Evolutionary conservation across 1,140 invertebrate genomes (phyloP), one percentile per base, ranked within the genome.

Genomic region (Pogonus chalceus): DNA sequence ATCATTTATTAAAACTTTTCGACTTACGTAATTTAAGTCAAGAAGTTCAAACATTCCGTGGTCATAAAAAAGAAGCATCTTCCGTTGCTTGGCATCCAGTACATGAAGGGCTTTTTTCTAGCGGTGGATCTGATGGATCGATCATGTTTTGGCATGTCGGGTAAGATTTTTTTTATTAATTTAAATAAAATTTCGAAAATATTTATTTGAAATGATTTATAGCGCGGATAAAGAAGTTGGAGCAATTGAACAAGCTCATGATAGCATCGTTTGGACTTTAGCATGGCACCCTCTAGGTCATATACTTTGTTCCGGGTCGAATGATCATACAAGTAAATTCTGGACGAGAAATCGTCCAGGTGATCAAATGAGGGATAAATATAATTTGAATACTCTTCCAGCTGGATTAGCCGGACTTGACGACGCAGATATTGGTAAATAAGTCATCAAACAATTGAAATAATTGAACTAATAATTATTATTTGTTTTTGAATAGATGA

Each of bases 221-320:
- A 93, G 92, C 2, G 91, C 90, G 58, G 94, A 98, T 64, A 96
- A 98, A 73, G 96, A 99, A 79, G 89, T 99, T 23, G 96, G 96
- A 2, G 85, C 88, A 21, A 96, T 99, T 65, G 96, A 99, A 73
- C 87, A 94, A 65, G 96, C 96, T 21, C 96, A 99, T 72, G 96
- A 99, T 70, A 96, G 92, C 63, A 98, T 98, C 66, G 93, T 99
- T 1, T 99, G 96, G 96, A 92, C 92, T 14, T 74, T 99, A 58
- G 91, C 93, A 20, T 99, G 97, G 96, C 97, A 99, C 80, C 97
- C 97, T 1, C 70, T 99, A 2, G 97, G 97, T 3, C 97, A 99
- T 69, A 98, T 99, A 61, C 73, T 99, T 1, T 96, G 93, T 65
- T 96, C 95, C 2, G 95, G 96, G 2, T 97, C 94, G 20, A 98